Evolutionary conservation across 2,113 vertebrate species (phyloP).

Genomic region (Semicossyphus pulcher): DNA sequence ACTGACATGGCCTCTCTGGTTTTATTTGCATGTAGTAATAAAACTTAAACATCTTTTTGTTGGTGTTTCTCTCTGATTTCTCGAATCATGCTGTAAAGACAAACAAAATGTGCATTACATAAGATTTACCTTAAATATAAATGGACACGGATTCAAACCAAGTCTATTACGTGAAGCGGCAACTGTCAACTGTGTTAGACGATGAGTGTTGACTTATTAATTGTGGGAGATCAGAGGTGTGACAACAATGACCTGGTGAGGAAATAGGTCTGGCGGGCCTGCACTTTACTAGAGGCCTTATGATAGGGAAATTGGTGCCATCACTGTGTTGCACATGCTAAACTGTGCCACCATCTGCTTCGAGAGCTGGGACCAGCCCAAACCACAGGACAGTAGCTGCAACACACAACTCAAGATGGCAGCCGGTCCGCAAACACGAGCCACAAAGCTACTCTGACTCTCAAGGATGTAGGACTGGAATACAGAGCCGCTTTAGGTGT

Average conservation of each 20-base stretch:
- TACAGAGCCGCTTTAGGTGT: constrained; percentile 64
- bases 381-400: constrained; percentile 67
- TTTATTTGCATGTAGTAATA: constrained; percentile 47
- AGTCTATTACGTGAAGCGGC: background rate
- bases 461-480: constrained; percentile 47
- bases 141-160: background rate
- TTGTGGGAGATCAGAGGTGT: constrained; percentile 48
- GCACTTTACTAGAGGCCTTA: constrained; percentile 42
- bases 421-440: constrained; percentile 54
- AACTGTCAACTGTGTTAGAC: constrained; percentile 3
- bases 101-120: background rate
- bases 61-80: constrained; percentile 5
- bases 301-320: constrained; percentile 62
- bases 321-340: constrained; percentile 57
- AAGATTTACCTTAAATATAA: too few relatives aligned
- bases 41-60: too few relatives aligned
- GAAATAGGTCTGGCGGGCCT: constrained; percentile 39
- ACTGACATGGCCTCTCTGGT: constrained; percentile 25
- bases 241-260: constrained; percentile 26
- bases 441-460: constrained; percentile 46
- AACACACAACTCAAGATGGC: constrained; percentile 69
- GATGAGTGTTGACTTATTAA: constrained; percentile 27
- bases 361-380: constrained; percentile 56
- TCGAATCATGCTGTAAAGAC: background rate
- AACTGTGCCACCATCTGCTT: constrained; percentile 81